Percentiles rank a stretch among this genome's conserved stretches.
Conservation (phyloP, 2,888 invertebrate genomes). For the Nemotelus nigrinus region DNA sequence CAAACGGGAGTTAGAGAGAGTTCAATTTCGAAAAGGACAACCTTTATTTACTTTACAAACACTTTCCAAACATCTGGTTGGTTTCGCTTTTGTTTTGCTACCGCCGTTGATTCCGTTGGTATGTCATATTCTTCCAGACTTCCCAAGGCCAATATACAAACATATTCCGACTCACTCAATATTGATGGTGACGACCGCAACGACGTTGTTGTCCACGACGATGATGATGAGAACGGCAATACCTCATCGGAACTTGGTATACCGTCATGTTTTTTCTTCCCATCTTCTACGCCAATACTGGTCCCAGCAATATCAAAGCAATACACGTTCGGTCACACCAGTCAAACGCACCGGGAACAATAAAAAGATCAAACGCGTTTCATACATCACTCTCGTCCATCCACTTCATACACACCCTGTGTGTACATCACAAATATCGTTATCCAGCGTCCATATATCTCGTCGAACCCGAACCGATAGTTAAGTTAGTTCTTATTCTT, state of each 20-base stretch:
- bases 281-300: background rate
- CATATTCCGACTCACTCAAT: constrained; percentile 30
- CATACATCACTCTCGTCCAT: background rate
- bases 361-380: constrained; percentile 46
- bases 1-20: background rate
- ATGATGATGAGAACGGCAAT: background rate
- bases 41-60: constrained; percentile 46
- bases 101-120: background rate
- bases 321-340: constrained; percentile 28
- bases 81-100: constrained; percentile 15
- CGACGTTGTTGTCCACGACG: background rate
- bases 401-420: too few relatives aligned
- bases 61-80: constrained; percentile 38
- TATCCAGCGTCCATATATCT: constrained; percentile 8
- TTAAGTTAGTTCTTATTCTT: too few relatives aligned
- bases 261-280: constrained; percentile 7
- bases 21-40: constrained; percentile 38
- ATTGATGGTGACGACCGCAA: constrained; percentile 16
- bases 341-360: constrained; percentile 16
- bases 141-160: constrained; percentile 8
- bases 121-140: background rate
- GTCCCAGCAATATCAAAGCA: background rate
- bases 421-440: background rate
- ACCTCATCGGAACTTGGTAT: background rate
- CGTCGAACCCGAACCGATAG: constrained; percentile 4